Evolutionary conservation across 2,113 vertebrate genomes (phyloP).

Genomic region (Manacus vitellinus): DNA sequence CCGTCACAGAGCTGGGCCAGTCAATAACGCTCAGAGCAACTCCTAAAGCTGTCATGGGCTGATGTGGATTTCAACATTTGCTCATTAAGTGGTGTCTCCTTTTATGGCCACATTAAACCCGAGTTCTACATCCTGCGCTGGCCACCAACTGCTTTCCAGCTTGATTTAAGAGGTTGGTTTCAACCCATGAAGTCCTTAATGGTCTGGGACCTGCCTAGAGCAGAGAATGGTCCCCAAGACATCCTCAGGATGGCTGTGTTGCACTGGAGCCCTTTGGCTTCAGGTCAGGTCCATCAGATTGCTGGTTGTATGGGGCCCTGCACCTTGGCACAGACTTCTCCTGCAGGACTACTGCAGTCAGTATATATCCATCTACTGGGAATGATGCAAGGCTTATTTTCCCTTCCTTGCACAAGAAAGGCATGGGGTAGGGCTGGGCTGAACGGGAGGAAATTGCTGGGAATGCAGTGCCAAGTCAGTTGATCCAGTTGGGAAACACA

Average conservation of each 20-base stretch:
- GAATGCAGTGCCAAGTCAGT: not conserved
- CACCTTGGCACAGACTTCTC: not conserved
- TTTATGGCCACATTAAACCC: not conserved
- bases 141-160: not conserved
- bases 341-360: not conserved
- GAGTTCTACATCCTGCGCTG: not conserved
- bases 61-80: not conserved
- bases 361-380: not conserved
- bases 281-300: not conserved
- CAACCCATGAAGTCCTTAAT: not conserved
- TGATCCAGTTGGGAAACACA: slow-evolving; percentile 1
- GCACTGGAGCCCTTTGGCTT: not conserved
- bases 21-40: not conserved
- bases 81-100: slow-evolving; percentile 18
- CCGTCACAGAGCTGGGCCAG: not conserved
- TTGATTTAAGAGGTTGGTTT: slow-evolving; percentile 34
- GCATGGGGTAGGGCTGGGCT: not conserved
- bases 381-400: not conserved
- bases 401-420: slow-evolving; percentile 12
- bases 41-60: not conserved
- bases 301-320: not conserved
- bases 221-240: not conserved
- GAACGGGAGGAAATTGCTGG: not conserved
- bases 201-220: not conserved
- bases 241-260: rapidly evolving